Evolutionary conservation across 23 tunicate genomes (phyloP).

Genomic region (Halocynthia roretzi): DNA sequence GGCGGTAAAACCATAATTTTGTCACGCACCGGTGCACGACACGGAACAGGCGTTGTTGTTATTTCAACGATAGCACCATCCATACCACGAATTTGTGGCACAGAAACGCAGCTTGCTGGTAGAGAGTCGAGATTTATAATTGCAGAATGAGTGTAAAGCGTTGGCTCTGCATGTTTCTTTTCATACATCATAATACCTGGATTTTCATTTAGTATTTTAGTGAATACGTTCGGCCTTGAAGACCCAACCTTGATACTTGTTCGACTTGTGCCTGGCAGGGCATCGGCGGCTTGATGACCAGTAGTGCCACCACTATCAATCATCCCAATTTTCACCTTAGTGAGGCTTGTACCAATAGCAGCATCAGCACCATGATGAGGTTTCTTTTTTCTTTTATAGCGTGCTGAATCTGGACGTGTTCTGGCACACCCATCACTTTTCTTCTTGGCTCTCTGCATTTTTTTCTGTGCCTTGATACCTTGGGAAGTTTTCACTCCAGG

Average conservation of each 20-base stretch:
- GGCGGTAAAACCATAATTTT: neutral
- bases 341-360: neutral
- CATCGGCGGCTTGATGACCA: neutral
- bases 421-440: neutral
- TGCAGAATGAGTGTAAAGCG: conserved; percentile 8
- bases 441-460: neutral
- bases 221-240: conserved; percentile 15
- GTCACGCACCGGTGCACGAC: neutral
- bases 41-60: neutral
- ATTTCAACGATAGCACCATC: conserved; percentile 10
- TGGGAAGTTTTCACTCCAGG: too few species aligned
- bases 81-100: neutral
- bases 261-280: neutral
- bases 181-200: conserved; percentile 17
- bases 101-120: neutral
- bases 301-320: neutral
- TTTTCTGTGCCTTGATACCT: conserved; percentile 13
- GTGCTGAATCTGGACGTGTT: neutral
- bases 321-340: neutral
- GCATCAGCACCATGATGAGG: neutral
- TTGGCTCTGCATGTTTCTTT: neutral
- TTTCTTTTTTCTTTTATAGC: neutral
- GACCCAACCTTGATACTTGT: neutral
- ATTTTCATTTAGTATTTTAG: conserved; percentile 15
- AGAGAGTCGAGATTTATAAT: conserved; percentile 15